These are phyloP conservation scores for Lacerta bilineata DNA, from an alignment of 2,797 vertebrate species.

Conservation along the genomic window DNA sequence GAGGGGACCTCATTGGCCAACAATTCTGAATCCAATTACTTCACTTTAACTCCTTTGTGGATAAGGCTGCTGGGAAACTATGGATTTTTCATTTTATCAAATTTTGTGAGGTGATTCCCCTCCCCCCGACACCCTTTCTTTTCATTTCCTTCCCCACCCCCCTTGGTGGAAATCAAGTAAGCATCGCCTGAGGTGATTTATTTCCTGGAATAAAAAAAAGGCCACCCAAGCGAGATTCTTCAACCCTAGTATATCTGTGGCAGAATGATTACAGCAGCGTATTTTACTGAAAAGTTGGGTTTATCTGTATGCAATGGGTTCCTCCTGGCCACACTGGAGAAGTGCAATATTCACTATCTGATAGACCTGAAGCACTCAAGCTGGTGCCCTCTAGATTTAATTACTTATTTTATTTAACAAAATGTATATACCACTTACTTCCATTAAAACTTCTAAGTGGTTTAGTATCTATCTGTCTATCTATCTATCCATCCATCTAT, in stretches of 20 bases:
- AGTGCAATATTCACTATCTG: background rate
- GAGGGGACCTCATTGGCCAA: background rate
- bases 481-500: too few relatives aligned
- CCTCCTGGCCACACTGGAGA: background rate
- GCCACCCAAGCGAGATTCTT: too few relatives aligned
- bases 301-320: background rate
- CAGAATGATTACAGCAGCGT: background rate
- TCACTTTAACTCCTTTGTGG: background rate
- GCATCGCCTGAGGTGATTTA: slow-evolving; percentile 11
- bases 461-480: too few relatives aligned
- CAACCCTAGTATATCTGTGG: background rate
- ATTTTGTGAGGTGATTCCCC: slow-evolving; percentile 2
- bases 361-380: too few relatives aligned
- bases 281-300: background rate
- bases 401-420: too few relatives aligned
- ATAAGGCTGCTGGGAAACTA: background rate
- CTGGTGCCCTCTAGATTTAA: too few relatives aligned
- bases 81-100: slow-evolving; percentile 14
- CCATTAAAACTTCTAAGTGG: too few relatives aligned
- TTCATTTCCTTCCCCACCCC: too few relatives aligned
- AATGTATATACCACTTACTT: too few relatives aligned
- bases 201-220: slow-evolving; percentile 11
- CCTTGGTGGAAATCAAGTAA: background rate
- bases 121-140: too few relatives aligned
- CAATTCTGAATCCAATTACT: slow-evolving; percentile 8